Percentiles rank a stretch among this genome's conserved stretches.
phyloP scores from a whole-genome alignment of 2,113 vertebrate species.

The Odontesthes bonariensis region DNA sequence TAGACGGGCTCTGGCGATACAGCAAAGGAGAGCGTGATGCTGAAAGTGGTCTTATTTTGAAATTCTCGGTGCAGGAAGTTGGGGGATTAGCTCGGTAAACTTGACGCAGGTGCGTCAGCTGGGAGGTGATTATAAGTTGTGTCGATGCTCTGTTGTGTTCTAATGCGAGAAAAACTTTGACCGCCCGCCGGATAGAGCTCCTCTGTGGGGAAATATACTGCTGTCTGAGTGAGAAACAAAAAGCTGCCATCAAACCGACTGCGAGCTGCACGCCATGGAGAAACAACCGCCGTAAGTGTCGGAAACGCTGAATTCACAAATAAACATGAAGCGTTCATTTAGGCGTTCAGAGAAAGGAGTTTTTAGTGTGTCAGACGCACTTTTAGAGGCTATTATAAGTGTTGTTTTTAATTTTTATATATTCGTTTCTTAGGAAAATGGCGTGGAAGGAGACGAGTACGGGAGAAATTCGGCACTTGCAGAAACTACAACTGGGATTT shows the following conservation, averaged over 20 bases:
- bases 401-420: not conserved
- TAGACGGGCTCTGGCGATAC: no score
- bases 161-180: no score
- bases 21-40: not conserved
- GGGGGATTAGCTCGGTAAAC: rapidly evolving
- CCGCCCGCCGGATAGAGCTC: rapidly evolving
- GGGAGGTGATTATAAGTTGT: not conserved
- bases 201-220: rapidly evolving
- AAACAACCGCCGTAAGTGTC: conserved; percentile 33
- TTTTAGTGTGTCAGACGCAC: not conserved
- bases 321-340: no score
- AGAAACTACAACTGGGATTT: no score
- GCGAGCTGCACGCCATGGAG: conserved; percentile 13
- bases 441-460: not conserved
- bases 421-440: conserved; percentile 12
- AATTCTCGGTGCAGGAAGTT: rapidly evolving
- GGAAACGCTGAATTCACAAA: not conserved
- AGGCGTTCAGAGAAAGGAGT: not conserved
- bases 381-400: no score
- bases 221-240: not conserved
- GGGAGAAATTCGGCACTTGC: not conserved
- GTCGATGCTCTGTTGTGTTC: not conserved
- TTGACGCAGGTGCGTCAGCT: conserved; percentile 35
- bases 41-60: conserved; percentile 47
- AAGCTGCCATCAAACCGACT: not conserved